A percentile compares a stretch with the other conserved stretches of the same genome.
These are phyloP conservation scores for Sturnus vulgaris DNA, from an alignment of 2,113 vertebrate genomes.

Conservation along the genomic window DNA sequence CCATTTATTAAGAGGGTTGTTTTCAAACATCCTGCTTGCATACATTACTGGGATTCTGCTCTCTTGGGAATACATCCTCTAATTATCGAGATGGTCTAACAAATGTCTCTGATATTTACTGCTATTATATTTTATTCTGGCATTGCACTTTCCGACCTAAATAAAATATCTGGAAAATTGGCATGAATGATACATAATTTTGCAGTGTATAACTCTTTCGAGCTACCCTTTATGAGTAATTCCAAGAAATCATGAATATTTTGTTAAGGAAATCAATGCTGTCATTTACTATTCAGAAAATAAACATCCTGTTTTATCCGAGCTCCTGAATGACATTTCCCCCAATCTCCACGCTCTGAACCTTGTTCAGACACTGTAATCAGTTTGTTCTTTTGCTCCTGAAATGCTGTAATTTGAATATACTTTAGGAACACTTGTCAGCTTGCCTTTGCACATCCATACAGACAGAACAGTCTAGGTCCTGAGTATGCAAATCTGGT, in stretches of 20 bases:
- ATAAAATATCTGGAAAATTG: not conserved
- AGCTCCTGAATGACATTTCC: not conserved
- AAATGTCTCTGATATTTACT: constrained; percentile 40
- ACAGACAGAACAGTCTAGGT: not conserved
- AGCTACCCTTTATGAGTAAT: not conserved
- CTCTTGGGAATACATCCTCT: not conserved
- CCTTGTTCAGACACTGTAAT: not conserved
- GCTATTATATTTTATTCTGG: not conserved
- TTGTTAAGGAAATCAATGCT: not conserved
- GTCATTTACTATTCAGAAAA: not conserved
- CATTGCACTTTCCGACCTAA: not conserved
- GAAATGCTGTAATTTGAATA: not conserved
- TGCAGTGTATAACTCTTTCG: not conserved
- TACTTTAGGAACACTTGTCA: not conserved
- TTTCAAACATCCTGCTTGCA: constrained; percentile 49
- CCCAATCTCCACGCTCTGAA: not conserved
- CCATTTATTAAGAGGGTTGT: constrained; percentile 40
- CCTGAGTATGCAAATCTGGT: not conserved
- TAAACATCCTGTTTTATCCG: not conserved
- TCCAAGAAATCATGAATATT: not conserved
- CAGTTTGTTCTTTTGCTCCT: not conserved
- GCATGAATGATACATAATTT: not conserved
- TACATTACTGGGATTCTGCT: constrained; percentile 21
- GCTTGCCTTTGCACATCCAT: not conserved
- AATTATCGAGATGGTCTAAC: constrained; percentile 19